phyloP scores from a whole-genome alignment of 2,113 vertebrate species.

The Orthonyx spaldingii region DNA sequence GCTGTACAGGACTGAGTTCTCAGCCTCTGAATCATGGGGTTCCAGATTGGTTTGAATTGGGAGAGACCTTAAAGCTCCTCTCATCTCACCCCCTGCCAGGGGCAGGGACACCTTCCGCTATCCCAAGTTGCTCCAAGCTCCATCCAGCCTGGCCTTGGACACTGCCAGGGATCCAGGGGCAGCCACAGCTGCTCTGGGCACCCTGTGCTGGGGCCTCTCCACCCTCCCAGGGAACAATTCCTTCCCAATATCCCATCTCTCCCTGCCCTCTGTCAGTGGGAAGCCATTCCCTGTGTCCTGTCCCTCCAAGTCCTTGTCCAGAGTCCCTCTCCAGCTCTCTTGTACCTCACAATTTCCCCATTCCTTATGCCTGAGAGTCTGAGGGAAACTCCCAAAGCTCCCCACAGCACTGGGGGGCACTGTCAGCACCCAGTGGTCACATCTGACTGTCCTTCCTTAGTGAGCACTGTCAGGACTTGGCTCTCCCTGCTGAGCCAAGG shows the following conservation, averaged over 20 bases:
- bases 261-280: not conserved
- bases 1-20: not conserved
- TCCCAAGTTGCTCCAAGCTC: not conserved
- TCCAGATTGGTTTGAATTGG: not conserved
- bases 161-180: not conserved
- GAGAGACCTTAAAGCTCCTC: not conserved
- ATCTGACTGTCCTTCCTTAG: not conserved
- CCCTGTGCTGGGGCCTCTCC: not conserved
- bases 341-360: not conserved
- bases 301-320: not conserved
- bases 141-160: rapidly evolving
- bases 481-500: not conserved
- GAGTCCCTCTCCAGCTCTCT: not conserved
- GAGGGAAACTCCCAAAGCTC: not conserved
- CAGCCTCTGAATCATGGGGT: not conserved
- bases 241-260: not conserved
- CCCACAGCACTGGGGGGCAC: rapidly evolving
- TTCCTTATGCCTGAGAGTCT: not conserved
- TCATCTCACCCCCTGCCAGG: rapidly evolving
- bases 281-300: not conserved
- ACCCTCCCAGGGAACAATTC: rapidly evolving
- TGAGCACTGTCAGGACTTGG: not conserved
- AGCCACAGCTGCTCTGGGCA: not conserved
- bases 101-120: not conserved
- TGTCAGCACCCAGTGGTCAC: rapidly evolving